Evolutionary conservation across 2,797 vertebrate genomes (phyloP), one percentile per base, ranked within the genome.

Genomic region (Hybognathus amarus): DNA sequence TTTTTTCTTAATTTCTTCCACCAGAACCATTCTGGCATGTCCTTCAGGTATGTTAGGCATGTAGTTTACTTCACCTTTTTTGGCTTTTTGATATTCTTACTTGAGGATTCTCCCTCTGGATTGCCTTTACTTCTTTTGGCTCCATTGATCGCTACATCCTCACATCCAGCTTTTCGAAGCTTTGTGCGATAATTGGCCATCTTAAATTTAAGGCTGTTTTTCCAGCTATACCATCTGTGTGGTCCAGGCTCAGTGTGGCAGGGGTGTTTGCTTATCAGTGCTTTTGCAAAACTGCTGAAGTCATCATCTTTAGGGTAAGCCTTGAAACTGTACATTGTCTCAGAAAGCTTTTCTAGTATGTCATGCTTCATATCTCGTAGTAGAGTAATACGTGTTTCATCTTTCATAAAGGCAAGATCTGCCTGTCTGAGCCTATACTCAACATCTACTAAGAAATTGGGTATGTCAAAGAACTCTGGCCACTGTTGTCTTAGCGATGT

Each of bases 181-280:
- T 87, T 87, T 15, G 76, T 42, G 7, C 47, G 73, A 54, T 83
- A 85, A 40, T 81, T 85, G 22, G 3, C 68, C 79, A 85, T 85
- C 54, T 85, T 82, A 15, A 75, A 75, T 47, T 78, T 80, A 6
- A 89, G 18, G 40, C 77, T 81, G 42, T 84, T 85, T 73, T 85
- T 85, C 85, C 73, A 42, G 10, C 40, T 10, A 42, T 42, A 42
- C 40, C 40, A 40, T 42, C 10, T 3, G 40, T 42, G 40, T 42
- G 40, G 40, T 42, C 40, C 2, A 42, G 40, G 40, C 40, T 42
- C 40, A 42, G 40, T 42, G 40, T 11, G 40, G 40, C 40, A 42
- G 40, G 40, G 40, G 10, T 42, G 40, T 42, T 42, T 42, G 40
- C 40, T 42, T 11, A 42, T 42, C 40, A 42, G 40, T 42, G 40